Conservation (phyloP, 2,797 vertebrate species). For the Dipus sagitta region DNA sequence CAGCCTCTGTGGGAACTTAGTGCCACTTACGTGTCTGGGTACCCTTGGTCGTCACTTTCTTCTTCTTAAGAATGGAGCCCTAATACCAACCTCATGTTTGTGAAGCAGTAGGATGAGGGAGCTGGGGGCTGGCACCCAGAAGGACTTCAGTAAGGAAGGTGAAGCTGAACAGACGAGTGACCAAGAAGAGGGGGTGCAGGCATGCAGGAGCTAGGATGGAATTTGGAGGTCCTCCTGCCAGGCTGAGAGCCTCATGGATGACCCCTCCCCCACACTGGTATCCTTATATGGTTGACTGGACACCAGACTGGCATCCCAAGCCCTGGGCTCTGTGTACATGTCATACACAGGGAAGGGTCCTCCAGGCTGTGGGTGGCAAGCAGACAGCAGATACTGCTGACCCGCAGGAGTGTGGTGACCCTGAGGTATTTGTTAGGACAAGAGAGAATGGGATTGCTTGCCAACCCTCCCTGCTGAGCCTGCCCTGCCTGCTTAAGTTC, state of each 20-base stretch:
- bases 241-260: background rate
- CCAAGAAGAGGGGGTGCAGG: background rate
- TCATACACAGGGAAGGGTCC: background rate
- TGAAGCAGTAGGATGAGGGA: too few relatives aligned
- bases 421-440: background rate
- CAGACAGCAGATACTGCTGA: background rate
- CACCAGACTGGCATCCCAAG: background rate
- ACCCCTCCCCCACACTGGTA: background rate
- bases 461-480: too few relatives aligned
- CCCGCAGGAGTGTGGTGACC: rapidly evolving
- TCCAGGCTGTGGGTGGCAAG: background rate
- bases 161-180: too few relatives aligned
- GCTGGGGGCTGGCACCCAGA: background rate
- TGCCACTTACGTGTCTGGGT: background rate
- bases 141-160: background rate
- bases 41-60: background rate
- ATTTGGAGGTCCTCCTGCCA: rapidly evolving
- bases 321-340: too few relatives aligned
- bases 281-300: background rate
- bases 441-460: background rate
- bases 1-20: rapidly evolving
- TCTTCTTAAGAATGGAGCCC: background rate
- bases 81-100: background rate
- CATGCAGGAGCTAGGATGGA: rapidly evolving
- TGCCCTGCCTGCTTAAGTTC: too few relatives aligned